phyloP scores from a whole-genome alignment of 2,797 vertebrate species.

The Hipposideros larvatus region DNA sequence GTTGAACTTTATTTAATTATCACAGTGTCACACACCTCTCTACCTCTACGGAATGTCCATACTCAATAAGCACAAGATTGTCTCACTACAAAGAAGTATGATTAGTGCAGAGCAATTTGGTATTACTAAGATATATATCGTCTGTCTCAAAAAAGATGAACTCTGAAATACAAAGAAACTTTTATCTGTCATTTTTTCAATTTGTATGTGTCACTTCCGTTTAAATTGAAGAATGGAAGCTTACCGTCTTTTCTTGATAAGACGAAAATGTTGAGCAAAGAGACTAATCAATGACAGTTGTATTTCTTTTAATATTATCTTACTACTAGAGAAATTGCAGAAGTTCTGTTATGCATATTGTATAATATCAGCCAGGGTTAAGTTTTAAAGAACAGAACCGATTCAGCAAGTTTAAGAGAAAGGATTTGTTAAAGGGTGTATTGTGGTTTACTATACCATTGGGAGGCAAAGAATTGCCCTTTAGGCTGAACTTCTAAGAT shows the following conservation, averaged over 20 bases:
- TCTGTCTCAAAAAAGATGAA: slow-evolving; percentile 2
- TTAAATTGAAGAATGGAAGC: slow-evolving; percentile 34
- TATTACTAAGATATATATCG: not conserved
- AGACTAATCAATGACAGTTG: not conserved
- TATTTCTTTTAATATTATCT: slow-evolving; percentile 35
- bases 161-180: not conserved
- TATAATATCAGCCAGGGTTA: not conserved
- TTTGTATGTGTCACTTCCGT: not conserved
- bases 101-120: not conserved
- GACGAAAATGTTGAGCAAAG: slow-evolving; percentile 32
- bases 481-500: not conserved
- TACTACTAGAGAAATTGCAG: not conserved
- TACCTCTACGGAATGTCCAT: slow-evolving; percentile 63
- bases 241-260: slow-evolving; percentile 10
- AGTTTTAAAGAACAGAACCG: slow-evolving; percentile 14
- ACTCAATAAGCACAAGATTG: slow-evolving; percentile 38
- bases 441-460: not conserved
- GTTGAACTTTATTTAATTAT: slow-evolving; percentile 73
- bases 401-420: slow-evolving; percentile 10
- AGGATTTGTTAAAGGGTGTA: not conserved
- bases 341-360: not conserved
- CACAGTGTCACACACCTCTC: slow-evolving; percentile 45
- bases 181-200: slow-evolving; percentile 46
- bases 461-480: not conserved
- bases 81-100: slow-evolving; percentile 23